Evolutionary conservation across 2,797 vertebrate genomes (phyloP).

Genomic region (Neostethus bicornis): DNA sequence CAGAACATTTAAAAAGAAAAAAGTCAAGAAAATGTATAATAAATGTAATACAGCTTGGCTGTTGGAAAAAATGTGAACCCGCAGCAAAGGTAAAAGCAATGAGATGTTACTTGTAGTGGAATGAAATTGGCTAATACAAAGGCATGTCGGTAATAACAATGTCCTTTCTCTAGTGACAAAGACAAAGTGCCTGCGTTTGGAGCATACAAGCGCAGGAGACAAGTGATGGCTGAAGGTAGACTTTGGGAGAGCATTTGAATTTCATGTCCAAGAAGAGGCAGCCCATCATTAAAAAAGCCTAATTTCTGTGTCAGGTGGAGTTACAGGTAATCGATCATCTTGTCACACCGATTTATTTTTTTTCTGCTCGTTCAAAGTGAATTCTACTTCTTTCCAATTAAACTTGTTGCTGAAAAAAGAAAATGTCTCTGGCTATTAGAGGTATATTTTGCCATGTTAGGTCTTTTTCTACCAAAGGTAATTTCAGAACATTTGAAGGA

Average conservation of each 20-base stretch:
- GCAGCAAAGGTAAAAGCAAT: constrained; percentile 86
- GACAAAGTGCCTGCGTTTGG: constrained; percentile 94
- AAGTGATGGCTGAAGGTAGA: constrained; percentile 89
- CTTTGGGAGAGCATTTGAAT: constrained; percentile 94
- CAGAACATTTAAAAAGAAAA: background rate
- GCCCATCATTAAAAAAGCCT: constrained; percentile 94
- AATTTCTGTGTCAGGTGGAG: constrained; percentile 94
- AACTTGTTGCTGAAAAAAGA: constrained; percentile 84
- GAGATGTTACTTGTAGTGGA: constrained; percentile 92
- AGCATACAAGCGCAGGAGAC: constrained; percentile 86
- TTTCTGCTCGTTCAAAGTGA: constrained; percentile 83
- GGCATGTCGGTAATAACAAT: constrained; percentile 95
- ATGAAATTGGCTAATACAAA: constrained; percentile 94
- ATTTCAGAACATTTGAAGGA: constrained; percentile 72
- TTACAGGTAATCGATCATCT: constrained; percentile 95
- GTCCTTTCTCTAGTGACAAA: constrained; percentile 93
- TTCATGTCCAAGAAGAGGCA: constrained; percentile 92
- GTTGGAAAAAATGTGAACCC: constrained; percentile 61
- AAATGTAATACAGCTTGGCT: constrained; percentile 15
- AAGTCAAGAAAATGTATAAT: constrained; percentile 12
- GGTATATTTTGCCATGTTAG: constrained; percentile 78
- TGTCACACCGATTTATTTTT: constrained; percentile 87
- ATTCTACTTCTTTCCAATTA: constrained; percentile 88
- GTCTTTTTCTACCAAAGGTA: constrained; percentile 66
- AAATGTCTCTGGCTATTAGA: constrained; percentile 81